Evolutionary conservation across 2,113 vertebrate species (phyloP).

Genomic region (Hipposideros armiger): DNA sequence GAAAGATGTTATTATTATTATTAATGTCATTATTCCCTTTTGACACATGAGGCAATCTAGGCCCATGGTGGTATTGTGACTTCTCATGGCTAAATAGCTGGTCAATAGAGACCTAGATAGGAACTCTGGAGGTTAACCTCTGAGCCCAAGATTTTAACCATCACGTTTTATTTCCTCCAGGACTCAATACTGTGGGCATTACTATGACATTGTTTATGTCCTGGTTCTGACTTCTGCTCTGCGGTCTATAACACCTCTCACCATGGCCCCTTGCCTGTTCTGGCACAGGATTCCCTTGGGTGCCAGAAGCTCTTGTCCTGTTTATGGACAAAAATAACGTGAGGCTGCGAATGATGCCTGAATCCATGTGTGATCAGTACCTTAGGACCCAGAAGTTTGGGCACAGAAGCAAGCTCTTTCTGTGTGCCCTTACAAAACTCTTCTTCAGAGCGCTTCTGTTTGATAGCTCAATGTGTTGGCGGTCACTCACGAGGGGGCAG

Average conservation of each 20-base stretch:
- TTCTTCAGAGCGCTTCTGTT: background rate
- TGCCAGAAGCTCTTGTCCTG: background rate
- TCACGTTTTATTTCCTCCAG: no score
- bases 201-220: background rate
- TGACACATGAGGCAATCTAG: background rate
- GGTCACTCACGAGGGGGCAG: fast-evolving
- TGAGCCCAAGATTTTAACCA: background rate
- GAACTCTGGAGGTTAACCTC: background rate
- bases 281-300: background rate
- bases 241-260: background rate
- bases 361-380: background rate
- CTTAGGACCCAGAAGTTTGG: background rate
- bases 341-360: background rate
- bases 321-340: background rate
- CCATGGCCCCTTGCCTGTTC: background rate
- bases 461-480: fast-evolving
- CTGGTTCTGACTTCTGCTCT: background rate
- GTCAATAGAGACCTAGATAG: no score
- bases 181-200: fast-evolving
- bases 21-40: background rate
- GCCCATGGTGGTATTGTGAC: fast-evolving
- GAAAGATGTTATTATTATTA: background rate
- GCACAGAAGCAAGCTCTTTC: background rate
- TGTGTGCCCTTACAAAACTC: fast-evolving
- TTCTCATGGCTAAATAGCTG: background rate